These are phyloP conservation scores for Drosophila fulvimacula DNA, from an alignment of 2,888 invertebrate genomes.

Conservation along the genomic window DNA sequence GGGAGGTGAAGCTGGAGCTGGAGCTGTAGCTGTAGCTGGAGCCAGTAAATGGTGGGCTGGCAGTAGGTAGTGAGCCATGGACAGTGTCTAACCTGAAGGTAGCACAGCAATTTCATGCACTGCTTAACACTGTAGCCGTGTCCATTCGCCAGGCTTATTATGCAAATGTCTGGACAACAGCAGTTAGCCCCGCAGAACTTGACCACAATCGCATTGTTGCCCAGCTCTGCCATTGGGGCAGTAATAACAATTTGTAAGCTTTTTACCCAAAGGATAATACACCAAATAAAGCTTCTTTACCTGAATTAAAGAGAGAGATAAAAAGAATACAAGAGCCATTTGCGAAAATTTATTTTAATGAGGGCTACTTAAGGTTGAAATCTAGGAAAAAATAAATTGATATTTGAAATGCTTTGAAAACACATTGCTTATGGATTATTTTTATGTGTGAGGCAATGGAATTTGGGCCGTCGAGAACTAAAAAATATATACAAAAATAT, in stretches of 20 bases:
- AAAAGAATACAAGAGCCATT: neutral
- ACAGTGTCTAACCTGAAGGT: slow-evolving; percentile 57
- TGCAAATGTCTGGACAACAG: slow-evolving; percentile 67
- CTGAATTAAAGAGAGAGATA: slow-evolving; percentile 19
- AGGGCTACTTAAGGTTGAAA: neutral
- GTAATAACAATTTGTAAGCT: slow-evolving; percentile 61
- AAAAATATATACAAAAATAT: too few species aligned
- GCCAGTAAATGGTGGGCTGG: neutral
- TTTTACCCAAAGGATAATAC: slow-evolving; percentile 29
- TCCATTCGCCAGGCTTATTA: slow-evolving; percentile 70
- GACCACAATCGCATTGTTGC: slow-evolving; percentile 64
- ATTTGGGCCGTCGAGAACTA: too few species aligned
- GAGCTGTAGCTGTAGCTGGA: neutral
- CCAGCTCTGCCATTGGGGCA: slow-evolving; percentile 11
- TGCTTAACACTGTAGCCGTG: slow-evolving; percentile 62
- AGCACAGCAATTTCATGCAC: slow-evolving; percentile 76
- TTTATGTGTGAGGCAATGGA: neutral
- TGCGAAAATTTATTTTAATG: neutral
- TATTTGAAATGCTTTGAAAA: neutral
- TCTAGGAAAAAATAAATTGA: neutral
- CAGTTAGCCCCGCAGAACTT: slow-evolving; percentile 36
- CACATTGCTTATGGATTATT: neutral
- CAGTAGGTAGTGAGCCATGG: slow-evolving; percentile 7
- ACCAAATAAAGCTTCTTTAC: slow-evolving; percentile 32
- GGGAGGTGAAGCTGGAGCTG: neutral